Base-by-base conservation (phyloP, 2,888 invertebrate genomes). In the Alloplasta piceator region DNA sequence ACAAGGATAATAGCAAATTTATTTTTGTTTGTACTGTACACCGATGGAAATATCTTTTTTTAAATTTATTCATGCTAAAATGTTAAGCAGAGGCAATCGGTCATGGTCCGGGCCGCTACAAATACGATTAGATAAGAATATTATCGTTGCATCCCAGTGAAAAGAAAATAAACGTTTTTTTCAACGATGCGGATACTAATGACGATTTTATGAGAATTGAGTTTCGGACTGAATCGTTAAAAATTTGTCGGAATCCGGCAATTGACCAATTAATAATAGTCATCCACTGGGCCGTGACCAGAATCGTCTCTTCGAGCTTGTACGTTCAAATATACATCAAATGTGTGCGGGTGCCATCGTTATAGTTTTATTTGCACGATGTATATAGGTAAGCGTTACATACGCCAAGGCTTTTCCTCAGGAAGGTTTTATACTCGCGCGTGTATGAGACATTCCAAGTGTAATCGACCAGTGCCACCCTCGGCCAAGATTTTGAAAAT, bases 241-340 rank as follows among this genome's bases (percentile, higher is more conserved):
- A 52, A 61, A 48, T 67, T 38, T 67, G 61, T 66, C 58, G 61
- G 55, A 70, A 71, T 61, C 80, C 71, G 71, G 71, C 50, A 80
- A 77, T 72, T 68, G 74, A 50, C 6, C 72, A 55, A 46, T 26
- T 26, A 26, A 36, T 41, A 80, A 77, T 73, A 77, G 72, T 72
- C 80, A 26, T 26, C 26, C 26, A 60, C 36, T 50, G 61, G 76
- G 76, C 80, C 77, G 72, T 80, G 77, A 80, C 80, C 76, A 77
- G 76, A 80, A 80, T 80, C 72, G 72, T 67, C 72, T 77, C 76
- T 80, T 76, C 58, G 26, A 26, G 26, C 26, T 26, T 26, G 26
- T 26, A 26, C 26, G 3, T 26, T 26, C 26, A 26, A 26, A 3
- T 26, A 26, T 26, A 26, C 26, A 26, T 26, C 26, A 26, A 26